A percentile compares a stretch with the other conserved stretches of the same genome.
Conservation (phyloP, 2,888 invertebrate species). For the Synergus laeviventris region DNA sequence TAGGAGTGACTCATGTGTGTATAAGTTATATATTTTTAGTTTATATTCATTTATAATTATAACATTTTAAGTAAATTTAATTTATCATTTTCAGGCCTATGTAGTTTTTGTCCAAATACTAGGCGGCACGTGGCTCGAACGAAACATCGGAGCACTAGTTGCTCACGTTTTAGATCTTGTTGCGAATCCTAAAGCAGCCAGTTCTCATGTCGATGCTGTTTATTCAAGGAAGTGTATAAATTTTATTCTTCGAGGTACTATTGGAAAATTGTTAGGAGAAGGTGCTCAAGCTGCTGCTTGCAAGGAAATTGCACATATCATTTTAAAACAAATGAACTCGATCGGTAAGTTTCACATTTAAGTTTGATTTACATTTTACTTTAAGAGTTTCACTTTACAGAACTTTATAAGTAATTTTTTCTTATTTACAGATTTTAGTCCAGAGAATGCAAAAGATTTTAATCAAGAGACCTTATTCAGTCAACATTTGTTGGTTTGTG, state of each 20-base stretch:
- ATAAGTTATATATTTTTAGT: conserved; percentile 33
- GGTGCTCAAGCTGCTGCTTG: conserved; percentile 97
- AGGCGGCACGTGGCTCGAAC: conserved; percentile 96
- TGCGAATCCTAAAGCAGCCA: conserved; percentile 96
- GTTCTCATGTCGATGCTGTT: conserved; percentile 97
- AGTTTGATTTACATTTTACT: conserved; percentile 31
- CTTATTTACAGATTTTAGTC: conserved; percentile 84
- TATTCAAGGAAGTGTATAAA: conserved; percentile 98
- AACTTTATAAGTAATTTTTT: conserved; percentile 15
- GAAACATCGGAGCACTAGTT: conserved; percentile 91
- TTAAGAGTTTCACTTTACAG: background rate
- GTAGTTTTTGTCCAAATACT: conserved; percentile 95
- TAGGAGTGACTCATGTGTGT: conserved; percentile 97
- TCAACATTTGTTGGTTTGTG: conserved; percentile 94
- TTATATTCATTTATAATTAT: background rate
- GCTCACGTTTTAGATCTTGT: conserved; percentile 94
- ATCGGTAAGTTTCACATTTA: conserved; percentile 78
- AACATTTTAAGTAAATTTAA: background rate
- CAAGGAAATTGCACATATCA: conserved; percentile 93
- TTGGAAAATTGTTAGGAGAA: conserved; percentile 97
- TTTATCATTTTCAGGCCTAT: conserved; percentile 83
- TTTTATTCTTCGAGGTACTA: conserved; percentile 93
- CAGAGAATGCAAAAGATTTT: conserved; percentile 93
- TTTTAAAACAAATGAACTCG: conserved; percentile 96
- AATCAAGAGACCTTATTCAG: conserved; percentile 94